phyloP scores from a whole-genome alignment of 2,888 invertebrate species.

The Poecilobothrus nobilitatus region DNA sequence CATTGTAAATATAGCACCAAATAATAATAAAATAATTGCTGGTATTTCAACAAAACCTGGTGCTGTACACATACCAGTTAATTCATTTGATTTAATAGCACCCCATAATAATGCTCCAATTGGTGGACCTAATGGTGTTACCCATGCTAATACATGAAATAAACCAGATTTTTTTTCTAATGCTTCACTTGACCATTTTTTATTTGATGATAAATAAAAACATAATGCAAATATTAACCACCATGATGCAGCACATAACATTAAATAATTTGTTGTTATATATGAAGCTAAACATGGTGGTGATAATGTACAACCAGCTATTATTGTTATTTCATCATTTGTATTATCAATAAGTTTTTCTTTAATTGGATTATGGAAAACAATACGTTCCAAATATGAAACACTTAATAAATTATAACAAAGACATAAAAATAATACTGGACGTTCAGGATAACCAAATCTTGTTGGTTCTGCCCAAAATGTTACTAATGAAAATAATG shows the following conservation, averaged over 20 bases:
- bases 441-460: slow-evolving; percentile 88
- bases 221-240: slow-evolving; percentile 81
- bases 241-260: slow-evolving; percentile 73
- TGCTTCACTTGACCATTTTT: slow-evolving; percentile 90
- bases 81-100: slow-evolving; percentile 67
- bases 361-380: slow-evolving; percentile 42
- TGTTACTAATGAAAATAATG: slow-evolving; percentile 74
- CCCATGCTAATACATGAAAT: slow-evolving; percentile 82
- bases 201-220: slow-evolving; percentile 82
- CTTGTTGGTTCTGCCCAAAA: slow-evolving; percentile 82
- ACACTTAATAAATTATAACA: slow-evolving; percentile 76
- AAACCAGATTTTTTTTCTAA: slow-evolving; percentile 77
- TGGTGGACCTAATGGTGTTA: slow-evolving; percentile 75
- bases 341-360: slow-evolving; percentile 31
- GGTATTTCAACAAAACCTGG: slow-evolving; percentile 42
- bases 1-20: slow-evolving; percentile 39
- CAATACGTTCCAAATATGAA: slow-evolving; percentile 62
- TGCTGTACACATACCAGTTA: slow-evolving; percentile 74
- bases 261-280: slow-evolving; percentile 67
- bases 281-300: slow-evolving; percentile 65
- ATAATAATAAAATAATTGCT: slow-evolving; percentile 32
- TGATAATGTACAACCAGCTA: slow-evolving; percentile 43
- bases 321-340: slow-evolving; percentile 38
- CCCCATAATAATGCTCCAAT: slow-evolving; percentile 72
- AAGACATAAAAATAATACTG: slow-evolving; percentile 79